Evolutionary conservation across 2,888 invertebrate species (phyloP), one percentile per base, ranked within the genome.

Genomic region (Osmoderma eremita): DNA sequence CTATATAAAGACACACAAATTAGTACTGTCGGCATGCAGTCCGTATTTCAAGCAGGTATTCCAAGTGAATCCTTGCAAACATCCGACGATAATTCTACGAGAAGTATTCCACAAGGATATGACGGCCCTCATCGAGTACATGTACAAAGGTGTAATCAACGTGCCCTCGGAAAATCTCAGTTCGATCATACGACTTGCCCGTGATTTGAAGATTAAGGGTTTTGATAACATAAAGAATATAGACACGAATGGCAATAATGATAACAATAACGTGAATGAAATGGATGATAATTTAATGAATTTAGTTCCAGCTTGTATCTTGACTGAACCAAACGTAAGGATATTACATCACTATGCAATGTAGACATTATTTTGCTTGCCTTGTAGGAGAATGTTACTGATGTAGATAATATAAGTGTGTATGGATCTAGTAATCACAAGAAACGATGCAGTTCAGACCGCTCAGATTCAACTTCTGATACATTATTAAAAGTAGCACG

Each of bases 41-140:
- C 89, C 91, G 61, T 91, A 91, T 80, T 91, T 92, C 81, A 90
- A 90, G 78, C 87, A 88, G 74, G 88, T 92, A 74, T 90, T 91
- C 83, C 87, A 88, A 78, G 90, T 91, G 80, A 90, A 91, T 81
- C 88, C 89, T 75, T 89, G 89, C 78, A 88, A 90, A 77, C 90
- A 91, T 77, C 90, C 91, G 20, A 88, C 91, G 71, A 86, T 91
- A 72, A 89, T 91, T 69, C 83, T 91, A 75, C 88, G 89, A 79
- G 88, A 88, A 58, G 88, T 90, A 22, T 85, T 87, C 0, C 86
- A 87, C 74, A 86, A 86, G 61, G 89, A 89, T 80, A 88, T 90
- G 84, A 87, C 88, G 77, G 84, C 88, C 68, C 83, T 90, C 41
- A 83, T 90, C 69, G 89, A 90, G 77, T 88, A 90, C 71, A 90